Evolutionary conservation across 2,888 invertebrate species (phyloP), one percentile per base, ranked within the genome.

Genomic region (Drosophila tanythrix): DNA sequence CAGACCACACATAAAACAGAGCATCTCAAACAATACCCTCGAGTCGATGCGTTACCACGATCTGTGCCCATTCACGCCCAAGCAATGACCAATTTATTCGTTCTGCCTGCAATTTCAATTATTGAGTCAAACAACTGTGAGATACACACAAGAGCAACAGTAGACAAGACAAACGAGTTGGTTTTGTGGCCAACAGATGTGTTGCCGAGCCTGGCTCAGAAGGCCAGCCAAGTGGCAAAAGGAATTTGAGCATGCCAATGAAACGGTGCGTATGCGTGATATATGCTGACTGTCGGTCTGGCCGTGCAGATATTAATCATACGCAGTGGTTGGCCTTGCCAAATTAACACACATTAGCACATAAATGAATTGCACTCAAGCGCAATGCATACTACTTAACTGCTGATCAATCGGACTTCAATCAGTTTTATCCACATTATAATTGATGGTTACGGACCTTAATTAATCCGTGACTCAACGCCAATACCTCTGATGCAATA

Each of bases 191-290:
- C 50, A 70, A 50, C 68, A 70, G 55, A 50, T 70, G 60, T 67
- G 35, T 59, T 53, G 25, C 13, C 52, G 29, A 29, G 50, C 59
- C 36, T 50, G 76, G 66, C 76, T 40, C 73, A 83, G 79, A 83
- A 87, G 76, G 82, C 70, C 84, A 84, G 70, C 74, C 87, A 87
- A 59, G 80, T 87, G 84, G 84, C 82, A 87, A 83, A 87, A 80
- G 63, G 74, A 78, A 83, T 83, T 36, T 67, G 7, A 70, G 70
- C 76, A 81, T 65, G 70, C 57, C 65, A 74, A 40, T 59, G 38
- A 38, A 69, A 66, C 68, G 53, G 43, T 80, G 79, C 82, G 83
- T 83, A 82, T 87, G 72, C 70, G 62, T 81, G 63, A 72, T 75
- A 55, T 55, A 50, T 40, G 31, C 38, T 48, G 50, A 11, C 27